phyloP scores from a whole-genome alignment of 2,888 invertebrate species.

The Eledona agricola region DNA sequence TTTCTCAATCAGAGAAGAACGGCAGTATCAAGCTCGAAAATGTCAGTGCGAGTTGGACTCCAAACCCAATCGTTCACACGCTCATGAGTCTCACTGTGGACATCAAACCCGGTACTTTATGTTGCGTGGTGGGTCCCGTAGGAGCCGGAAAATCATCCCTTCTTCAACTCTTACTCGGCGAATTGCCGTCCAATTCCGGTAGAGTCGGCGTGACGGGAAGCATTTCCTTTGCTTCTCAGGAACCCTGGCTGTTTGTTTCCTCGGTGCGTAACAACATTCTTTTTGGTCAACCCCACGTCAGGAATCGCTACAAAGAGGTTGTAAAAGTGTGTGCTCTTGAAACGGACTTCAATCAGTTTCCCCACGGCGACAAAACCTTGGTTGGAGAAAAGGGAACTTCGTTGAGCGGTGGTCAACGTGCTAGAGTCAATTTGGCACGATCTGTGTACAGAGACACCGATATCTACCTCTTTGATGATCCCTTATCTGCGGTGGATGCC shows the following conservation, averaged over 20 bases:
- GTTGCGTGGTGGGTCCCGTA: conserved; percentile 68
- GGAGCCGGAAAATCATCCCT: conserved; percentile 77
- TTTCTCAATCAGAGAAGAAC: conserved; percentile 14
- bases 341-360: conserved; percentile 76
- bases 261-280: conserved; percentile 82
- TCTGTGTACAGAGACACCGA: conserved; percentile 81
- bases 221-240: conserved; percentile 78
- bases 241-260: conserved; percentile 81
- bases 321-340: conserved; percentile 72
- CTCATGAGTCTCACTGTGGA: conserved; percentile 64
- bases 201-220: conserved; percentile 69
- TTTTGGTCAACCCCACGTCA: conserved; percentile 74
- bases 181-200: conserved; percentile 72
- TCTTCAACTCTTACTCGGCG: conserved; percentile 75
- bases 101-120: conserved; percentile 61
- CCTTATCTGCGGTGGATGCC: conserved; percentile 81
- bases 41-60: conserved; percentile 51
- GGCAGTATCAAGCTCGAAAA: conserved; percentile 45
- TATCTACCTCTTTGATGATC: conserved; percentile 82
- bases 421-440: conserved; percentile 79
- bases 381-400: conserved; percentile 83
- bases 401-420: conserved; percentile 84
- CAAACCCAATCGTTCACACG: conserved; percentile 56
- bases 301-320: conserved; percentile 61
- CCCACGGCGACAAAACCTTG: conserved; percentile 76